Conservation (phyloP, 1,140 invertebrate genomes). For the Sminthurides bifidus region DNA sequence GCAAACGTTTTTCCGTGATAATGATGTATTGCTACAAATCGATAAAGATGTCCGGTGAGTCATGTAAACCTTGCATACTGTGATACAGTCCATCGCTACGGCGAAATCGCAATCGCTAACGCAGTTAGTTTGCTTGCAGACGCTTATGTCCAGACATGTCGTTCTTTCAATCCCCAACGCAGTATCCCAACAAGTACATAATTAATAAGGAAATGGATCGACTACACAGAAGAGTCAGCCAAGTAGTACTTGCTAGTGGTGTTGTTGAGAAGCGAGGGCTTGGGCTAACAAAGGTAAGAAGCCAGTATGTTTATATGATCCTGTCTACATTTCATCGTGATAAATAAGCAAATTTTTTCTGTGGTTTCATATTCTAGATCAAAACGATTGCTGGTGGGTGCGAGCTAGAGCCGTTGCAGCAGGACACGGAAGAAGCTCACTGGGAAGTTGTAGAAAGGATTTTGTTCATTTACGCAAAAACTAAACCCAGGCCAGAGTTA, state of each 20-base stretch:
- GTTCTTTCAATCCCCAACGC: constrained; percentile 19
- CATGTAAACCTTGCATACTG: not conserved
- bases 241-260: constrained; percentile 69
- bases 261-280: constrained; percentile 75
- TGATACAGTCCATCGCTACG: not conserved
- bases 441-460: constrained; percentile 97
- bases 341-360: no score
- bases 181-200: constrained; percentile 34
- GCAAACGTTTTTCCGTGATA: constrained; percentile 89
- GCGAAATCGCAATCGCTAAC: not conserved
- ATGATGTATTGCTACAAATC: constrained; percentile 90
- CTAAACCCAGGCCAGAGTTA: constrained; percentile 93
- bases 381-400: not conserved
- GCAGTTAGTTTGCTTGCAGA: constrained; percentile 36
- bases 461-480: constrained; percentile 93
- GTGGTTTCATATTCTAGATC: no score
- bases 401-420: constrained; percentile 5
- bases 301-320: not conserved
- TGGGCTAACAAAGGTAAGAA: constrained; percentile 71
- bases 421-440: constrained; percentile 53
- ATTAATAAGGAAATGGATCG: constrained; percentile 60
- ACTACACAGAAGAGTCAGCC: constrained; percentile 75
- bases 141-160: constrained; percentile 85
- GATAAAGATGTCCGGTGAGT: constrained; percentile 84
- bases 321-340: no score